Percentiles rank a stretch among this genome's conserved stretches.
Conservation (phyloP, 2,797 vertebrate species). For the Macroramphosus scolopax region DNA sequence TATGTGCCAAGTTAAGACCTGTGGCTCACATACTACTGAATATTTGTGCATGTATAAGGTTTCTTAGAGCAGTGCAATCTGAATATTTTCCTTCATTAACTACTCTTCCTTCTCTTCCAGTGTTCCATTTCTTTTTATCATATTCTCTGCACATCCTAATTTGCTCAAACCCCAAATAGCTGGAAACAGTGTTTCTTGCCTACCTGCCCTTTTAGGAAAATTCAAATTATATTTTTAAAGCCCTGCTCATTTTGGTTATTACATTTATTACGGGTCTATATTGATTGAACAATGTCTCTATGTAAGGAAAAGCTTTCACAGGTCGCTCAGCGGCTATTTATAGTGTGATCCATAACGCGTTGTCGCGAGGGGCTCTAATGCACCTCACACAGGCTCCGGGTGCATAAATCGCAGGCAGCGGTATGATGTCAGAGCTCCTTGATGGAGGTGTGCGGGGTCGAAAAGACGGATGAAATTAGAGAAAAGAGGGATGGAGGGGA, state of each 20-base stretch:
- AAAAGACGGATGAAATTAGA: constrained; percentile 15
- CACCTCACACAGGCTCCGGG: constrained; percentile 27
- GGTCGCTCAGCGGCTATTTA: constrained; percentile 58
- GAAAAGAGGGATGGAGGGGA: constrained; percentile 12
- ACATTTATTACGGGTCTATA: constrained; percentile 55
- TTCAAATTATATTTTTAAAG: too few species aligned
- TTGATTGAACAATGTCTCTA: constrained; percentile 63
- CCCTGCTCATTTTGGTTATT: constrained; percentile 57
- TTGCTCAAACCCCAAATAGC: too few species aligned
- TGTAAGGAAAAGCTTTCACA: constrained; percentile 77
- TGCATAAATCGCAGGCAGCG: constrained; percentile 51
- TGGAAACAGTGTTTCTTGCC: too few species aligned
- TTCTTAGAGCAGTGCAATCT: constrained; percentile 7
- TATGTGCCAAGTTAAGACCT: constrained; percentile 23
- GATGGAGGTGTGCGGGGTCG: constrained; percentile 24
- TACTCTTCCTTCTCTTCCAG: constrained; percentile 10
- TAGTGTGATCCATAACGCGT: constrained; percentile 59
- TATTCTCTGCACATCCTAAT: constrained; percentile 26
- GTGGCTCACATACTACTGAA: constrained; percentile 16
- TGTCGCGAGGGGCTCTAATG: constrained; percentile 50
- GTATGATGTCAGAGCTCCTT: constrained; percentile 46
- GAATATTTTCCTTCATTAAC: constrained; percentile 6
- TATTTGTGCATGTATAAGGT: constrained; percentile 9
- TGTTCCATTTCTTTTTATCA: constrained; percentile 23
- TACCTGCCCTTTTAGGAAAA: too few species aligned